These are phyloP conservation scores for Choloepus hoffmanni DNA, from an alignment of 2,113 vertebrate genomes.

Conservation along the genomic window DNA sequence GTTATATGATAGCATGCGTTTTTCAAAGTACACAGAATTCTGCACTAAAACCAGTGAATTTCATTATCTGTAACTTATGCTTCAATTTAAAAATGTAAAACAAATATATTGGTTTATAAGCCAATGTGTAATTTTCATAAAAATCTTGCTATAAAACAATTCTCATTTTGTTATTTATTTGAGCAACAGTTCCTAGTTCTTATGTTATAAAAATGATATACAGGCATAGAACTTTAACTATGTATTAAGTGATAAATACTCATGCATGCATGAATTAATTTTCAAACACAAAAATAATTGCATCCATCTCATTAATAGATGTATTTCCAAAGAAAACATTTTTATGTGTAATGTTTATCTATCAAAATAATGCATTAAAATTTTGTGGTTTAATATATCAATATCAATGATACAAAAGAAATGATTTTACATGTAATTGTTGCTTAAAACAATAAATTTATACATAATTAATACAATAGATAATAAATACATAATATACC, in stretches of 20 bases:
- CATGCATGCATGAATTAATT: background rate
- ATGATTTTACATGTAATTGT: slow-evolving; percentile 13
- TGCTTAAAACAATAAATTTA: background rate
- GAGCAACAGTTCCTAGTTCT: background rate
- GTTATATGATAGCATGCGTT: background rate
- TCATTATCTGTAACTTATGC: background rate
- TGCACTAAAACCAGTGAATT: background rate
- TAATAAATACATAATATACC: background rate
- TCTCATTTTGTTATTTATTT: background rate
- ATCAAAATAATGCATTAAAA: background rate
- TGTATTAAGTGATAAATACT: background rate
- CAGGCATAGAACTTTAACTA: background rate
- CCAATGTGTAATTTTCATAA: background rate
- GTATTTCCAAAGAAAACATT: background rate
- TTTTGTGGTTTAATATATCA: background rate
- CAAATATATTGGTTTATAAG: background rate
- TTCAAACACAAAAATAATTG: background rate
- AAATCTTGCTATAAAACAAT: background rate
- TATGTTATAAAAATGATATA: background rate
- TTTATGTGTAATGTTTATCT: background rate
- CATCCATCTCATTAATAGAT: background rate
- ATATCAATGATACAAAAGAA: background rate
- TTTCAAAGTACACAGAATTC: background rate
- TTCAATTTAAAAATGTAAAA: background rate
- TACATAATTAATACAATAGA: background rate